Percentiles rank a stretch among this genome's conserved stretches.
phyloP scores from a whole-genome alignment of 2,113 vertebrate species.

The Hyaena hyaena region DNA sequence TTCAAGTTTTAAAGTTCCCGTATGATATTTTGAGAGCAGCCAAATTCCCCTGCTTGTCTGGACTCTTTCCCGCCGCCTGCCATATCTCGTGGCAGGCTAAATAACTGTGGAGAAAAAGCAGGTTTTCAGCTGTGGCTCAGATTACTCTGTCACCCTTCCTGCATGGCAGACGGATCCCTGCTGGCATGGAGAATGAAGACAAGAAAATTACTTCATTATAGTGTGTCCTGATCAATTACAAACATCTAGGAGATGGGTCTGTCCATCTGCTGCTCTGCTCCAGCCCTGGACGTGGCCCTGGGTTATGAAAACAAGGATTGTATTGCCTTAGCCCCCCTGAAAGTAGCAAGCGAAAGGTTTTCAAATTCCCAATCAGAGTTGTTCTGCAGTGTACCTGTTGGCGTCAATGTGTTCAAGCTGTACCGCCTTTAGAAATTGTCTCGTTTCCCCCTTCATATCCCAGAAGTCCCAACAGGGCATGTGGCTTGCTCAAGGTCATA shows the following conservation, averaged over 20 bases:
- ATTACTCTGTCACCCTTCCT: conserved; percentile 88
- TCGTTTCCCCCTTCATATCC: background rate
- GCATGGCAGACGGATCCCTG: conserved; percentile 84
- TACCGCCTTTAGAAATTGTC: background rate
- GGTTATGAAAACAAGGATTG: conserved; percentile 83
- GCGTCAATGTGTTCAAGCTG: conserved; percentile 53
- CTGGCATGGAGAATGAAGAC: conserved; percentile 88
- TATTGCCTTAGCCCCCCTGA: conserved; percentile 75
- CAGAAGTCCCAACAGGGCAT: background rate
- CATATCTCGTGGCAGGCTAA: conserved; percentile 88
- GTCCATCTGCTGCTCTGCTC: conserved; percentile 81
- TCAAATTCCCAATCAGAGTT: conserved; percentile 4
- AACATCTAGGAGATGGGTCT: conserved; percentile 80
- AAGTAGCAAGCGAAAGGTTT: conserved; percentile 73
- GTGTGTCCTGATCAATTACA: conserved; percentile 89
- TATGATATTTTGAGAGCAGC: conserved; percentile 86
- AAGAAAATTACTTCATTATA: conserved; percentile 91
- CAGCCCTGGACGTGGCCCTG: conserved; percentile 78
- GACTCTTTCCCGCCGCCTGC: conserved; percentile 87
- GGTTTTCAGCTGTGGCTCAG: conserved; percentile 86
- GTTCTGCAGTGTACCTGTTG: conserved; percentile 68
- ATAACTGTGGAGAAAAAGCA: conserved; percentile 90
- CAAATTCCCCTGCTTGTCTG: conserved; percentile 85
- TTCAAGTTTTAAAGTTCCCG: conserved; percentile 86
- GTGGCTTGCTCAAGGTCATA: conserved; percentile 28